These are phyloP conservation scores for Parelbella ahira DNA, from an alignment of 2,888 invertebrate genomes.

Conservation along the genomic window DNA sequence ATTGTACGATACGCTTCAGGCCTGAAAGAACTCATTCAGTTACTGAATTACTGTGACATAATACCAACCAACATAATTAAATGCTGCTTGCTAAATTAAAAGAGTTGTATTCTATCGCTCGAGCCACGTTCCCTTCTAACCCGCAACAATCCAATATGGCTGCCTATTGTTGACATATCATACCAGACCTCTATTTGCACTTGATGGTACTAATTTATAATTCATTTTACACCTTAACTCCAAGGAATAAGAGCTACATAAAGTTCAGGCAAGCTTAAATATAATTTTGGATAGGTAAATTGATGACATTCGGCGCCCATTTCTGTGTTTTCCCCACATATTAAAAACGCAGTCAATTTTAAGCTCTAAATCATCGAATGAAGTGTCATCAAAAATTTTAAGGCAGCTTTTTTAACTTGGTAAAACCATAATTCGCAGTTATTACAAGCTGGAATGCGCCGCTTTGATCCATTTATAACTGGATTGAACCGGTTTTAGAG, in stretches of 20 bases:
- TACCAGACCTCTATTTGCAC: slow-evolving; percentile 16
- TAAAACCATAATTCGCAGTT: slow-evolving; percentile 44
- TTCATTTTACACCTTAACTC: slow-evolving; percentile 27
- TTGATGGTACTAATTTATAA: background rate
- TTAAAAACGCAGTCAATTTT: slow-evolving; percentile 2
- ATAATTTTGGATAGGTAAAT: slow-evolving; percentile 31
- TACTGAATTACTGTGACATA: slow-evolving; percentile 30
- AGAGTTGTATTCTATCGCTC: slow-evolving; percentile 51
- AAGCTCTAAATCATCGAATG: background rate
- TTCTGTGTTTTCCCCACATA: too few species aligned
- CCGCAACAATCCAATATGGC: slow-evolving; percentile 34
- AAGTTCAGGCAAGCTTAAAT: background rate
- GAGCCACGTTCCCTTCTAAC: slow-evolving; percentile 28
- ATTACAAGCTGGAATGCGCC: slow-evolving; percentile 50
- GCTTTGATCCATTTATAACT: slow-evolving; percentile 52
- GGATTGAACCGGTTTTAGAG: slow-evolving; percentile 39
- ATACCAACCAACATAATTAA: slow-evolving; percentile 47
- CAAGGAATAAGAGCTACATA: slow-evolving; percentile 8
- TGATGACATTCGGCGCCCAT: slow-evolving; percentile 18
- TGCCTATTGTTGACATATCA: slow-evolving; percentile 29
- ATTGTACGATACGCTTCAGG: too few species aligned
- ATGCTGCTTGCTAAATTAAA: slow-evolving; percentile 60
- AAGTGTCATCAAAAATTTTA: background rate
- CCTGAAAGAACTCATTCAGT: background rate
- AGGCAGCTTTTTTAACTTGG: background rate